Base-by-base conservation (phyloP, 2,113 vertebrate species). In the Fukomys damarensis region DNA sequence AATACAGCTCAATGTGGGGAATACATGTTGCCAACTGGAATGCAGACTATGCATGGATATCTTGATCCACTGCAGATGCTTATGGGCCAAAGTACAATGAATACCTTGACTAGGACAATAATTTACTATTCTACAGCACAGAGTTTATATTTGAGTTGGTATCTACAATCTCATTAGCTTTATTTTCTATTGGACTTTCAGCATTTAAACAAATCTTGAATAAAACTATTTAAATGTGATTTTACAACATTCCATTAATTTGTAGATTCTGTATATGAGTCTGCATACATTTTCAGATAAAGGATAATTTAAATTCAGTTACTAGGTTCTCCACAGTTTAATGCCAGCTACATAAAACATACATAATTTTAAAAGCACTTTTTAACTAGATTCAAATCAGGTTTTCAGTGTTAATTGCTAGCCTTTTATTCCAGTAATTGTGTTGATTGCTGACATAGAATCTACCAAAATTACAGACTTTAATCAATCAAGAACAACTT, bases 1-100 rank as follows among this genome's bases (percentile, higher is more conserved):
- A 95, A 94, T 81, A 95, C 93, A 98, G 35, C 82, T 97, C 68
- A 93, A 86, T 59, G 85, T 97, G 68, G n/a, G n/a, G 56, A 90
- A 81, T 68, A 41, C 14, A 85, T 38, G 1, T 32, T 94, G 6
- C 16, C 46, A 88, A 66, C 17, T 59, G 7, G 17, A 72, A 41
- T 52, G 35, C 10, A 93, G 32, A 74, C 0, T 43, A 19, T 79
- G 24, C 10, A 54, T 86, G 56, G 49, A 58, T 93, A 90, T 74
- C 96, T 46, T 91, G 63, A 84, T 94, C 76, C 77, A 0, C 41
- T 59, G 8, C 61, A 85, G 66, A 41, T 12, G 72, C 28, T n/a
- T 41, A 82, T 24, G 1, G 22, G 5, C 3, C 32, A 91, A 93
- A 81, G 16, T 86, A 1, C 1, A 91, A 77, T 5, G 41, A 79